Evolutionary conservation across 2,888 invertebrate species (phyloP).

Genomic region (Cosmia pyralina): DNA sequence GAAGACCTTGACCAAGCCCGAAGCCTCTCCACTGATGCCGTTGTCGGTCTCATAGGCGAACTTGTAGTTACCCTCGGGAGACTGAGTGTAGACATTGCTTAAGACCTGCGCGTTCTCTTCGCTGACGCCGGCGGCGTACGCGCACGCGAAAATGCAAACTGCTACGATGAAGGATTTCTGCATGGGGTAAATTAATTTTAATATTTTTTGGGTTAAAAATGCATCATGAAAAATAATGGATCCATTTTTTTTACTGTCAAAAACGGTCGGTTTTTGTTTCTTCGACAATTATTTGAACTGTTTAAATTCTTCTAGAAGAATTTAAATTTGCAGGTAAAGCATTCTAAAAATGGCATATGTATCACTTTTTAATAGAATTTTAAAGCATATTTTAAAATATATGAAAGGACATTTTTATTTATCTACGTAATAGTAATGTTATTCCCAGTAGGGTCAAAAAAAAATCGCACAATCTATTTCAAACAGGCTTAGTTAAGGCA

Average conservation of each 20-base stretch:
- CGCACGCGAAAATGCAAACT: constrained; percentile 70
- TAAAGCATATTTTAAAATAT: neutral
- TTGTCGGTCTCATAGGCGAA: constrained; percentile 90
- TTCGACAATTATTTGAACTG: neutral
- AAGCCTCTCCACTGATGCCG: constrained; percentile 88
- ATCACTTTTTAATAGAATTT: neutral
- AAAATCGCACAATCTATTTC: too few relatives aligned
- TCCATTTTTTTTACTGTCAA: too few relatives aligned
- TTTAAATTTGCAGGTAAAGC: too few relatives aligned
- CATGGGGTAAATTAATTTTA: neutral
- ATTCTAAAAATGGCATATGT: too few relatives aligned
- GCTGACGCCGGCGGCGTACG: constrained; percentile 53
- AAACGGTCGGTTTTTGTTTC: too few relatives aligned
- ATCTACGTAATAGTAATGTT: too few relatives aligned
- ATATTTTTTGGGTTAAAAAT: neutral
- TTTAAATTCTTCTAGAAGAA: too few relatives aligned
- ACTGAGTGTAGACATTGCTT: constrained; percentile 72
- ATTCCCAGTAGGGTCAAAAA: neutral
- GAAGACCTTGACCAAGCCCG: constrained; percentile 73
- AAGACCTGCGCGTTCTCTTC: constrained; percentile 63
- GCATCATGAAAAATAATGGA: neutral
- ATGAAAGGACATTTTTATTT: too few relatives aligned
- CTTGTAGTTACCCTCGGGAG: constrained; percentile 88
- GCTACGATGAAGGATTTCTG: constrained; percentile 74
- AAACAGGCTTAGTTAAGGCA: too few relatives aligned